phyloP scores from a whole-genome alignment of 2,113 vertebrate genomes.

The Sturnira hondurensis region DNA sequence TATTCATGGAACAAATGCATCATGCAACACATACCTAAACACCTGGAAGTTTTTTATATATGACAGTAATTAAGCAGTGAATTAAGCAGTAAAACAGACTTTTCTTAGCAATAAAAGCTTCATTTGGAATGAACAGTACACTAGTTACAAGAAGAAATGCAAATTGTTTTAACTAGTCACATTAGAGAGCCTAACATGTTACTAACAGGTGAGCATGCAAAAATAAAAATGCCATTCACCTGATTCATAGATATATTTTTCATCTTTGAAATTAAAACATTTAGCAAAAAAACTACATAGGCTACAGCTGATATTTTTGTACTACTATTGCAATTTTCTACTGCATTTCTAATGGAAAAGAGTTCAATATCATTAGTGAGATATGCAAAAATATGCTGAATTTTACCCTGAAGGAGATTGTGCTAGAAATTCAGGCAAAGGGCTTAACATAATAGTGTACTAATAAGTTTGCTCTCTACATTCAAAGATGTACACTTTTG shows the following conservation, averaged over 20 bases:
- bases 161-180: neutral
- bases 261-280: slow-evolving; percentile 46
- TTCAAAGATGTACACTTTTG: slow-evolving; percentile 75
- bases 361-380: slow-evolving; percentile 66
- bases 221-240: slow-evolving; percentile 35
- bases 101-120: slow-evolving; percentile 20
- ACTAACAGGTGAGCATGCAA: slow-evolving; percentile 39
- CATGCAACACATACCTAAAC: neutral
- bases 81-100: slow-evolving; percentile 30
- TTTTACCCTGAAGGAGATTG: slow-evolving; percentile 77
- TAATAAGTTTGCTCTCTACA: slow-evolving; percentile 72
- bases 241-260: slow-evolving; percentile 49
- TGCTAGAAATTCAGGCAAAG: slow-evolving; percentile 69
- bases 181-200: neutral
- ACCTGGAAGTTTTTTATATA: slow-evolving; percentile 38
- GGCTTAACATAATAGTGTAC: slow-evolving; percentile 67
- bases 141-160: neutral
- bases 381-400: slow-evolving; percentile 80
- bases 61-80: slow-evolving; percentile 31
- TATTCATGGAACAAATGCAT: slow-evolving; percentile 28
- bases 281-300: slow-evolving; percentile 44
- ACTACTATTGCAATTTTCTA: slow-evolving; percentile 29
- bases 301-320: neutral
- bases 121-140: neutral
- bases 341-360: slow-evolving; percentile 62